These are phyloP conservation scores for Anaspis maculata DNA, from an alignment of 2,888 invertebrate genomes.

Conservation along the genomic window DNA sequence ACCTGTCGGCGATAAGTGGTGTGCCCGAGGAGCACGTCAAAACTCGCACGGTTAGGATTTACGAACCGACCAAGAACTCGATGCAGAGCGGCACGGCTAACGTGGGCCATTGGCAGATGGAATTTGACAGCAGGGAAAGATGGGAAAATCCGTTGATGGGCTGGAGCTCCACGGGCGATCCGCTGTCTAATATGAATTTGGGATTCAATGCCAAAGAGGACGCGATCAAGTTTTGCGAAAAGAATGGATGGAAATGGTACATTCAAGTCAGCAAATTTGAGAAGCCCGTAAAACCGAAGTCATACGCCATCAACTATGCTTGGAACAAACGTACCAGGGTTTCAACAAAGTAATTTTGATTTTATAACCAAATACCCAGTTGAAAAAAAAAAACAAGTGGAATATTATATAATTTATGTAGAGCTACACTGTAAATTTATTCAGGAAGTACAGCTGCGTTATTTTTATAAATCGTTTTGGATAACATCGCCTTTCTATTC, in stretches of 20 bases:
- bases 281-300: conserved; percentile 71
- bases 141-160: conserved; percentile 99
- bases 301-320: conserved; percentile 88
- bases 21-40: conserved; percentile 87
- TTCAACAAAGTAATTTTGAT: conserved; percentile 81
- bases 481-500: too few species aligned
- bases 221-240: conserved; percentile 86
- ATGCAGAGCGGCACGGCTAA: conserved; percentile 97
- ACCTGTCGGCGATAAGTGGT: conserved; percentile 67
- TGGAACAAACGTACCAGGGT: conserved; percentile 95
- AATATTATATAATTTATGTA: too few species aligned
- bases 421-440: too few species aligned
- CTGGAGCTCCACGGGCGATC: conserved; percentile 96
- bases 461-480: too few species aligned
- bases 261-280: conserved; percentile 68
- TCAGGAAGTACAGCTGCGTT: too few species aligned
- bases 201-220: conserved; percentile 74
- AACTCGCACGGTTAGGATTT: conserved; percentile 78
- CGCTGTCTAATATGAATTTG: conserved; percentile 84
- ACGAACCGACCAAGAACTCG: conserved; percentile 82
- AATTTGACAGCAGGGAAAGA: conserved; percentile 90
- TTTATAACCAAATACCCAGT: too few species aligned
- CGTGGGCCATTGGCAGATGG: conserved; percentile 84
- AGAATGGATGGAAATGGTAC: conserved; percentile 89
- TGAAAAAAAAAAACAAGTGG: too few species aligned